These are phyloP conservation scores for Ctenomys sociabilis DNA, from an alignment of 2,113 vertebrate genomes.

Conservation along the genomic window DNA sequence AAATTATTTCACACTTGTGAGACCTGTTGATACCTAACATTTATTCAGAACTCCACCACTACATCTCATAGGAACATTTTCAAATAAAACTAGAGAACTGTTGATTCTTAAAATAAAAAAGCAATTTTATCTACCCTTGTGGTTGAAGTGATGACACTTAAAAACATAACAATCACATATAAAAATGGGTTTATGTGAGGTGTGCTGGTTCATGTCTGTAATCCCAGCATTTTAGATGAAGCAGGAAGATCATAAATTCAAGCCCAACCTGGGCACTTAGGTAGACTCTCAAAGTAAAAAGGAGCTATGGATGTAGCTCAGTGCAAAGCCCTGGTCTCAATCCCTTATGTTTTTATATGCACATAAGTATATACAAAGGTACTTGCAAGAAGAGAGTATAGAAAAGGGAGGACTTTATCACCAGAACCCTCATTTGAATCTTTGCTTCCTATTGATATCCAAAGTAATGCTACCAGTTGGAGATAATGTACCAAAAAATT, in stretches of 20 bases:
- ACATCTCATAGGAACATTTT: conserved; percentile 55
- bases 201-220: neutral
- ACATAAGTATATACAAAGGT: conserved; percentile 57
- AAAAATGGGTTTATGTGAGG: conserved; percentile 25
- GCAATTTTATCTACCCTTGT: conserved; percentile 14
- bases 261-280: neutral
- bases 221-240: neutral
- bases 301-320: neutral
- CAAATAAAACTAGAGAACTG: conserved; percentile 61
- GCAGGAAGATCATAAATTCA: neutral
- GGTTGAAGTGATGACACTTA: conserved; percentile 46
- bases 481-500: neutral
- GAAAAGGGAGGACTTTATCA: conserved; percentile 30
- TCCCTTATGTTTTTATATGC: neutral
- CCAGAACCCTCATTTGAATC: conserved; percentile 15
- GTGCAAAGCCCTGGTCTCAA: neutral
- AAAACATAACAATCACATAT: conserved; percentile 27
- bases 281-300: neutral
- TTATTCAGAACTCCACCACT: conserved; percentile 50
- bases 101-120: conserved; percentile 63
- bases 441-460: conserved; percentile 18
- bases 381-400: conserved; percentile 5
- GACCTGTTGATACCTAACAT: conserved; percentile 41
- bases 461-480: conserved; percentile 40
- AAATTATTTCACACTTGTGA: conserved; percentile 48